A percentile compares a stretch with the other conserved stretches of the same genome.
These are phyloP conservation scores for Sinocyclocheilus rhinocerous DNA, from an alignment of 2,113 vertebrate species.

Conservation along the genomic window DNA sequence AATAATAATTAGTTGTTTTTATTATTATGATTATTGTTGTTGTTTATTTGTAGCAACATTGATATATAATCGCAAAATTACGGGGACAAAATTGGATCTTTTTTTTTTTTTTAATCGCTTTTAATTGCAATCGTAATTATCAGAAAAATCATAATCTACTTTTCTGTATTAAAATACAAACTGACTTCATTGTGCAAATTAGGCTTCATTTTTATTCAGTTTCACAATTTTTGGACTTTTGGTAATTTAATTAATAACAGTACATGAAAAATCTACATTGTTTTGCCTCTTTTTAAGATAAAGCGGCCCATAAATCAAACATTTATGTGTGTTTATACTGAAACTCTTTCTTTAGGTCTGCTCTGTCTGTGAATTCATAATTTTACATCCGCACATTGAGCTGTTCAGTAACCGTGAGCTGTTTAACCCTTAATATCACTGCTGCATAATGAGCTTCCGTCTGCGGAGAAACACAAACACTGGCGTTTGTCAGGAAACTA, in stretches of 20 bases:
- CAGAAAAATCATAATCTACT: not conserved
- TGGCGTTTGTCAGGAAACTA: not conserved
- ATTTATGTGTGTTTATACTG: not conserved
- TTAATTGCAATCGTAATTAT: not conserved
- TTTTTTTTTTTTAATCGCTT: not conserved
- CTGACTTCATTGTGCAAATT: not conserved
- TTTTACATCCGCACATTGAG: not conserved
- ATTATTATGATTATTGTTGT: not conserved
- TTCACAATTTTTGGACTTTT: not conserved
- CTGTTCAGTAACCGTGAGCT: not conserved
- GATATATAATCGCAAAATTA: not conserved
- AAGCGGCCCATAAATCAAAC: not conserved
- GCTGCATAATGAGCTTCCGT: not conserved
- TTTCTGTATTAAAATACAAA: not conserved
- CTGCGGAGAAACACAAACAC: not conserved
- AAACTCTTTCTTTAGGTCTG: not conserved
- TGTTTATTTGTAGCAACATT: too few relatives aligned
- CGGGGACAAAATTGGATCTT: not conserved
- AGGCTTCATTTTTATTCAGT: not conserved
- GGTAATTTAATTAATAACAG: not conserved
- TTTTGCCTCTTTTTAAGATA: not conserved
- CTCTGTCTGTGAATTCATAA: not conserved
- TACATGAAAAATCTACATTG: not conserved
- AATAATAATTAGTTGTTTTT: not conserved
- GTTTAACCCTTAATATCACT: not conserved